phyloP scores from a whole-genome alignment of 2,797 vertebrate genomes.

The Danio aesculapii region DNA sequence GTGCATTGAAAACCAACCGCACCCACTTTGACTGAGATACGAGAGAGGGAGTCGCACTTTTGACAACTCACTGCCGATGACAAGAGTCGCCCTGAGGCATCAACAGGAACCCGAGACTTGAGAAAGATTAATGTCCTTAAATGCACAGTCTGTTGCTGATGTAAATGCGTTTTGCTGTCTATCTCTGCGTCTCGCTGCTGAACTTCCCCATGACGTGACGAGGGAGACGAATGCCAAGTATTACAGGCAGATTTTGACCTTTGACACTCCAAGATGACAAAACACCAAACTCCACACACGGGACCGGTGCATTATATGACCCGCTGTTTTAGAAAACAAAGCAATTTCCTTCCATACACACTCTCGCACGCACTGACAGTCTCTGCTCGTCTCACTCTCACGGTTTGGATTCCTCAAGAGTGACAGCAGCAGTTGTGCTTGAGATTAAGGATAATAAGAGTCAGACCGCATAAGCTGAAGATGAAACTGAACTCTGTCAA shows the following conservation, averaged over 20 bases:
- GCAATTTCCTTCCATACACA: constrained; percentile 61
- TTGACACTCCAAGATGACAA: constrained; percentile 46
- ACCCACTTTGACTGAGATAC: constrained; percentile 39
- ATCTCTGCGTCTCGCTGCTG: constrained; percentile 25
- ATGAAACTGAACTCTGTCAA: constrained; percentile 51
- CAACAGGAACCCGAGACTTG: constrained; percentile 56
- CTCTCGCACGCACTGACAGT: constrained; percentile 36
- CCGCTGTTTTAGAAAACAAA: constrained; percentile 67
- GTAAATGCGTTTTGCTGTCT: constrained; percentile 46
- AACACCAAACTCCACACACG: constrained; percentile 66
- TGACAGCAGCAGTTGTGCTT: constrained; percentile 52
- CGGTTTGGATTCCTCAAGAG: constrained; percentile 40
- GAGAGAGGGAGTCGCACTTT: constrained; percentile 28
- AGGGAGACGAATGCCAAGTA: constrained; percentile 46
- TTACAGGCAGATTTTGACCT: constrained; percentile 60
- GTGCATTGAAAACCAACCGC: constrained; percentile 23
- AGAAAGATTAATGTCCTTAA: constrained; percentile 61
- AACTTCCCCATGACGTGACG: constrained; percentile 50
- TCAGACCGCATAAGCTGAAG: constrained; percentile 40
- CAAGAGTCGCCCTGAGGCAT: constrained; percentile 54
- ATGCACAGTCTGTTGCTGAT: constrained; percentile 51
- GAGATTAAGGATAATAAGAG: constrained; percentile 53
- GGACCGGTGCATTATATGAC: constrained; percentile 60
- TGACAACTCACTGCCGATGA: constrained; percentile 47
- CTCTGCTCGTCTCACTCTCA: constrained; percentile 49